phyloP scores from a whole-genome alignment of 2,113 vertebrate species.

The Onychorhynchus coronatus region DNA sequence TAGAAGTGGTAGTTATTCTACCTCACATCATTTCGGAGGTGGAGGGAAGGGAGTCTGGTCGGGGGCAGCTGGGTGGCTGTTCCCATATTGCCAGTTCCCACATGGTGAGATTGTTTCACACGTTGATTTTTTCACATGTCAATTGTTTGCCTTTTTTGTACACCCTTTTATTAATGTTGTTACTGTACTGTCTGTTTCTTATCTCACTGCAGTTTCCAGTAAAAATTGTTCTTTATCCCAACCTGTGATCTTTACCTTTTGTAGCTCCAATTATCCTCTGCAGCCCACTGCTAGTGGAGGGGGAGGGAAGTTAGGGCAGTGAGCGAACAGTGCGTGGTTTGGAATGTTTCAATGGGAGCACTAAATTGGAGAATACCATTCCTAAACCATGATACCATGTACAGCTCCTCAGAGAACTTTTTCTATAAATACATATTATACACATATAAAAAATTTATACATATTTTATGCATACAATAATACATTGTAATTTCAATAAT shows the following conservation, averaged over 20 bases:
- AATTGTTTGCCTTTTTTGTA: not conserved
- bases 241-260: not conserved
- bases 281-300: not conserved
- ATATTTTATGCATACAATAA: not conserved
- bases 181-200: not conserved
- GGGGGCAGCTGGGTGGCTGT: rapidly evolving
- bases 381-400: rapidly evolving
- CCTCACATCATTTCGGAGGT: not conserved
- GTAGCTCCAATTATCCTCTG: not conserved
- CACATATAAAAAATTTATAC: not conserved
- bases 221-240: not conserved
- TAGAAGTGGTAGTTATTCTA: not conserved
- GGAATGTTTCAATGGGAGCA: not conserved
- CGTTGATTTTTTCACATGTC: rapidly evolving
- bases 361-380: not conserved
- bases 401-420: not conserved
- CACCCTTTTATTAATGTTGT: not conserved
- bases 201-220: not conserved
- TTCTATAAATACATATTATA: not conserved
- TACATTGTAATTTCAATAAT: not conserved
- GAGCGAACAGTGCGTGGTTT: not conserved
- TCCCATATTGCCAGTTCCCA: not conserved
- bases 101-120: not conserved
- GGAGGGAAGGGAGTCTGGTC: not conserved
- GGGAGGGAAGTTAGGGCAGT: rapidly evolving